Percentiles rank a stretch among this genome's conserved stretches.
phyloP scores from a whole-genome alignment of 1,140 invertebrate genomes.

The Harpegnathos saltator region DNA sequence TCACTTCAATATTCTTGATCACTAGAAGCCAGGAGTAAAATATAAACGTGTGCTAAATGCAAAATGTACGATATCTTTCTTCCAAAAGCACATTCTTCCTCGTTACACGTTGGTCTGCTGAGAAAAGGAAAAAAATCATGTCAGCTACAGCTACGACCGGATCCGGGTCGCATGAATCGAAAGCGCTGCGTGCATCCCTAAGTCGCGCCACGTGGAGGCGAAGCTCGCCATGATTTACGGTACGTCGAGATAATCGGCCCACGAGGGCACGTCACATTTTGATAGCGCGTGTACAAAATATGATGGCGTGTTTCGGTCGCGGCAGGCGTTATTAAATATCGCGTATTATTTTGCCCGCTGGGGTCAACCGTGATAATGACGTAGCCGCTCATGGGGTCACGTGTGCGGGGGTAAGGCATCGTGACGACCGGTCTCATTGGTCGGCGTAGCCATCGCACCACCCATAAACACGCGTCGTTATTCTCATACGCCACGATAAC shows the following conservation, averaged over 20 bases:
- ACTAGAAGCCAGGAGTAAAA: too few relatives aligned
- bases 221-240: slow-evolving; percentile 64
- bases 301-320: slow-evolving; percentile 57
- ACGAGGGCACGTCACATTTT: slow-evolving; percentile 67
- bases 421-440: slow-evolving; percentile 63
- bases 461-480: slow-evolving; percentile 67
- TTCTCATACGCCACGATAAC: slow-evolving; percentile 60
- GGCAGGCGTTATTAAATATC: slow-evolving; percentile 68
- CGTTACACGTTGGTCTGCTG: not conserved
- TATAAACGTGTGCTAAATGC: too few relatives aligned
- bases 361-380: slow-evolving; percentile 75
- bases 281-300: slow-evolving; percentile 67
- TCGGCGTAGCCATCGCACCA: slow-evolving; percentile 68
- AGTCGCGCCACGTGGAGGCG: slow-evolving; percentile 64
- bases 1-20: too few relatives aligned
- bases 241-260: slow-evolving; percentile 67
- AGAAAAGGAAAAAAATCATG: not conserved
- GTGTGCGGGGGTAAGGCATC: slow-evolving; percentile 77
- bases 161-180: not conserved
- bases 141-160: not conserved
- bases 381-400: slow-evolving; percentile 67
- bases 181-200: not conserved
- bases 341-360: slow-evolving; percentile 70
- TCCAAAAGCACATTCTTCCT: too few relatives aligned
- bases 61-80: too few relatives aligned